phyloP scores from a whole-genome alignment of 2,797 vertebrate species.

The Alectoris magna region DNA sequence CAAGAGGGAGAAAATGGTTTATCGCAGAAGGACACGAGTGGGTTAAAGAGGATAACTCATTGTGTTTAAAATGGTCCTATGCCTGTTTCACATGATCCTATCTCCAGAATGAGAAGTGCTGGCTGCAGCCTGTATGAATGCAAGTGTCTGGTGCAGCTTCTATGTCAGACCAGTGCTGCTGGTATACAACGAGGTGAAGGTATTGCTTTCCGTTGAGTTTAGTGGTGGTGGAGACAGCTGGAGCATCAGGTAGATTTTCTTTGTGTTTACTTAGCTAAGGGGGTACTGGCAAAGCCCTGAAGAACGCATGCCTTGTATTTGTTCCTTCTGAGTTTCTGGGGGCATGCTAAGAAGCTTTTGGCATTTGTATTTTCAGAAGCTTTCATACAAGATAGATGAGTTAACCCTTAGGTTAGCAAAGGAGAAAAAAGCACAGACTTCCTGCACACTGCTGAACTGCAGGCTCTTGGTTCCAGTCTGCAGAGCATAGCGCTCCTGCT shows the following conservation, averaged over 20 bases:
- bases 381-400: background rate
- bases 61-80: background rate
- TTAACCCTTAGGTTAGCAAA: background rate
- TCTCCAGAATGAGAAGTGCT: background rate
- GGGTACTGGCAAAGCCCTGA: background rate
- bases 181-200: background rate
- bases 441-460: background rate
- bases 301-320: background rate
- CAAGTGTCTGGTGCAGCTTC: background rate
- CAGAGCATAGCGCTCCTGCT: rapidly evolving
- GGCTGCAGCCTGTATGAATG: background rate
- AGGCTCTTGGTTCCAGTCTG: background rate
- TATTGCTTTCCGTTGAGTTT: background rate
- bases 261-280: background rate
- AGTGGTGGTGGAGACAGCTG: background rate
- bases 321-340: background rate
- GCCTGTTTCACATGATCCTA: too few relatives aligned
- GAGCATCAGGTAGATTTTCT: background rate
- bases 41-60: background rate
- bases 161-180: background rate
- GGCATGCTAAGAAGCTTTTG: background rate
- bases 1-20: background rate
- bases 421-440: background rate
- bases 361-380: background rate
- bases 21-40: too few relatives aligned